Base-by-base conservation (phyloP, 2,888 invertebrate species). In the Agrilus cyanescens region DNA sequence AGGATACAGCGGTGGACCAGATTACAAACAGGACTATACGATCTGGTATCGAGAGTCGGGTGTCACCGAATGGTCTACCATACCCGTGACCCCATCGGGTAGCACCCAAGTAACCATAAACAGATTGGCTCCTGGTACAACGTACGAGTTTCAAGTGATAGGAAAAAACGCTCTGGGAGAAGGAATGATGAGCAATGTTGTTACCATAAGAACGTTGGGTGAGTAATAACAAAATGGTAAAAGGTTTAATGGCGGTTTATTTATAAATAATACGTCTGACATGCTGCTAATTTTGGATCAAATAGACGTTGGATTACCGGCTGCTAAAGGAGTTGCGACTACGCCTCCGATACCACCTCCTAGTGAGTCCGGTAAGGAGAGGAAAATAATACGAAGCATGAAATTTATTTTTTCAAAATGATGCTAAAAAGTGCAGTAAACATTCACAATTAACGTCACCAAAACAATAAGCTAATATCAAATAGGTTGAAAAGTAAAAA, bases 91-190 rank as follows among this genome's bases (percentile, higher is more conserved):
- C 36, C 94, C 93, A 3, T 85, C 89, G 41, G 91, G 91, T 51
- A 85, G 87, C 61, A 93, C 93, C 12, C 72, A 79, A 66, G 85
- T 89, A 50, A 91, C 93, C 55, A 87, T 96, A 66, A 90, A 89
- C 67, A 82, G 86, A 49, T 75, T 96, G 48, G 81, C 83, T 54
- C 90, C 94, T 8, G 87, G 87, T 51, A 91, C 90, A 32, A 82
- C 84, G 44, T 95, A 96, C 70, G 94, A 96, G 70, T 95, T 96
- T 69, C 90, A 93, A 74, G 90, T 96, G 45, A 82, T 94, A 57
- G 91, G 95, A 45, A 87, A 91, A 63, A 96, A 96, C 67, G 82
- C 87, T 12, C 78, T 93, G 43, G 95, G 96, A 49, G 90, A 94
- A 61, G 95, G 95, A 49, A 87, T 93, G 84, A 87, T 88, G 78